phyloP scores from a whole-genome alignment of 2,113 vertebrate species.

The Zosterops japonicus region DNA sequence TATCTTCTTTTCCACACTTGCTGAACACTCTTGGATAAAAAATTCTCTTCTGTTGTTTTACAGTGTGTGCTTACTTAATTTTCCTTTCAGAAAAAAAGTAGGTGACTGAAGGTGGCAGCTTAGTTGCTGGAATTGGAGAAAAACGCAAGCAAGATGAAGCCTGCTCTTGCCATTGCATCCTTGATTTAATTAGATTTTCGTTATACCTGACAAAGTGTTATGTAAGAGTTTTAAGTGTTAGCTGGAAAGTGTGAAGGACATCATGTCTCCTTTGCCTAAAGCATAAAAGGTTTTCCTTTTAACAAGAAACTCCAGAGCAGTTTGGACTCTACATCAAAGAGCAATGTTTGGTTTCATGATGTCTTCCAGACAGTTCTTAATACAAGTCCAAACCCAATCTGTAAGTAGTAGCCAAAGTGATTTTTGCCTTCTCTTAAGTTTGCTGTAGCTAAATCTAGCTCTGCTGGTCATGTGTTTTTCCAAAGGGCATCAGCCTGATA shows the following conservation, averaged over 20 bases:
- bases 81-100: background rate
- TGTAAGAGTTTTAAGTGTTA: background rate
- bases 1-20: background rate
- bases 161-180: background rate
- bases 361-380: constrained; percentile 13
- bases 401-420: background rate
- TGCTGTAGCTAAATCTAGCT: background rate
- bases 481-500: background rate
- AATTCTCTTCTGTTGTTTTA: background rate
- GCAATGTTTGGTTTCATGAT: background rate
- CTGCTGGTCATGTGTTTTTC: background rate
- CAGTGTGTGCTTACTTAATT: background rate
- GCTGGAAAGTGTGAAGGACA: background rate
- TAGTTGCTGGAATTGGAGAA: background rate
- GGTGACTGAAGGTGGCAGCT: background rate
- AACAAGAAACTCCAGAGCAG: background rate
- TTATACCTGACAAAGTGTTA: background rate
- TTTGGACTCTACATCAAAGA: background rate
- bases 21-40: background rate
- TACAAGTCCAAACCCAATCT: background rate
- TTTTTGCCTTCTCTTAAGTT: background rate
- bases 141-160: background rate
- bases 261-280: background rate
- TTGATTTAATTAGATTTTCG: constrained; percentile 37
- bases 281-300: background rate